phyloP scores from a whole-genome alignment of 2,113 vertebrate species.

The Prunella himalayana region DNA sequence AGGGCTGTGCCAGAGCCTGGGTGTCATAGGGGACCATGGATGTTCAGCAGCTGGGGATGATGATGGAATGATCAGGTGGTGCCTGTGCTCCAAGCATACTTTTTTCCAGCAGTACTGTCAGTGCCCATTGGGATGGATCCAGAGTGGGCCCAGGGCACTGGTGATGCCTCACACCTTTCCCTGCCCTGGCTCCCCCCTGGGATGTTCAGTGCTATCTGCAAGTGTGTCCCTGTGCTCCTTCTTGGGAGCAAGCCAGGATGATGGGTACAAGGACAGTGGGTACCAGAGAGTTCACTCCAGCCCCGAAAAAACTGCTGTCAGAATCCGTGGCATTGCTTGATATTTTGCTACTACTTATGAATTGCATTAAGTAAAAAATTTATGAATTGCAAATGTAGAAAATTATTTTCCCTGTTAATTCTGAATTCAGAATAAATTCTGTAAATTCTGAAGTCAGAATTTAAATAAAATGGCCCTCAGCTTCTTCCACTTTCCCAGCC shows the following conservation, averaged over 20 bases:
- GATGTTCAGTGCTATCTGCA: neutral
- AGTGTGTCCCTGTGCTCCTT: neutral
- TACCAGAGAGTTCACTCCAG: neutral
- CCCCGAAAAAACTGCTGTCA: neutral
- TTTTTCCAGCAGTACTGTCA: neutral
- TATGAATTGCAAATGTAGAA: neutral
- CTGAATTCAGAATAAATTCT: neutral
- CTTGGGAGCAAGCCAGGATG: neutral
- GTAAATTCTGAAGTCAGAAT: neutral
- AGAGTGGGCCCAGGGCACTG: neutral
- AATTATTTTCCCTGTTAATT: neutral
- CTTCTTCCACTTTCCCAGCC: neutral
- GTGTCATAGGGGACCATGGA: neutral
- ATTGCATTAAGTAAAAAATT: neutral
- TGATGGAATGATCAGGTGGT: neutral
- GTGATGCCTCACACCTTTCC: neutral
- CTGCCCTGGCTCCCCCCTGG: neutral
- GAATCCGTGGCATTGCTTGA: neutral
- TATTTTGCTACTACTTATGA: neutral
- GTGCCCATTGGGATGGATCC: neutral
- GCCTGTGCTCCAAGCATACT: neutral
- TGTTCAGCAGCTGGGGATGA: neutral
- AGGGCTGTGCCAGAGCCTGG: neutral
- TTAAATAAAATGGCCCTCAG: neutral
- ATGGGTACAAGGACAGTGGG: fast-evolving